Conservation (phyloP, 2,113 vertebrate species). For the Zingel zingel region DNA sequence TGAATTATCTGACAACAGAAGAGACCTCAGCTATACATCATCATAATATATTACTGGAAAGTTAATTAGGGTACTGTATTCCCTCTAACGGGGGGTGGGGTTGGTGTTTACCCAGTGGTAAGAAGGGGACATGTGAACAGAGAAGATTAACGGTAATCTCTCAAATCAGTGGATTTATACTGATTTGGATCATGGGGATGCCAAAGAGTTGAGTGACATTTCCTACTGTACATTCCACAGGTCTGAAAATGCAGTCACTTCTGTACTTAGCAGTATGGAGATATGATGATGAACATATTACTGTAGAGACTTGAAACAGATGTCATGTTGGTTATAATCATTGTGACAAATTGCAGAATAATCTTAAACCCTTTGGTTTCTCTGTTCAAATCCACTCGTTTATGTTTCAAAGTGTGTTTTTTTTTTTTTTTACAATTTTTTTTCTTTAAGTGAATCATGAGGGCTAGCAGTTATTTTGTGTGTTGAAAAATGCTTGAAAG, state of each 20-base stretch:
- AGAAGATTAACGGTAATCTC: conserved; percentile 72
- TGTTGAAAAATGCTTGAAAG: conserved; percentile 47
- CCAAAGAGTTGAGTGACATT: conserved; percentile 53
- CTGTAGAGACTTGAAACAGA: conserved; percentile 43
- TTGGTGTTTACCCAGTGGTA: conserved; percentile 42
- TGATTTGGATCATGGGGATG: conserved; percentile 52
- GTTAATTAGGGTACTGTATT: conserved; percentile 70
- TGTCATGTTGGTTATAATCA: not conserved
- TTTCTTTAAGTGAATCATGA: conserved; percentile 32
- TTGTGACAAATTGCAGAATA: conserved; percentile 25
- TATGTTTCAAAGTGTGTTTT: conserved; percentile 13
- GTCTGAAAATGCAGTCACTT: conserved; percentile 1
- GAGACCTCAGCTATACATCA: conserved; percentile 46
- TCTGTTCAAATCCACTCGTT: conserved; percentile 35
- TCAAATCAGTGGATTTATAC: conserved; percentile 66
- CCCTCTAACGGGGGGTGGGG: conserved; percentile 27
- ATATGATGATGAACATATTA: not conserved
- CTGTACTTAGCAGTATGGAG: not conserved
- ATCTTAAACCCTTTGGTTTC: conserved; percentile 5
- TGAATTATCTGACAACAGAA: conserved; percentile 34
- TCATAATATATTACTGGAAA: not conserved
- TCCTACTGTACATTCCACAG: conserved; percentile 51
- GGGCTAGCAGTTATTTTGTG: conserved; percentile 13
- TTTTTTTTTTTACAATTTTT: conserved; percentile 43
- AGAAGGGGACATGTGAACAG: conserved; percentile 64